Conservation (phyloP, 2,797 vertebrate genomes). For the Tamandua tetradactyla region DNA sequence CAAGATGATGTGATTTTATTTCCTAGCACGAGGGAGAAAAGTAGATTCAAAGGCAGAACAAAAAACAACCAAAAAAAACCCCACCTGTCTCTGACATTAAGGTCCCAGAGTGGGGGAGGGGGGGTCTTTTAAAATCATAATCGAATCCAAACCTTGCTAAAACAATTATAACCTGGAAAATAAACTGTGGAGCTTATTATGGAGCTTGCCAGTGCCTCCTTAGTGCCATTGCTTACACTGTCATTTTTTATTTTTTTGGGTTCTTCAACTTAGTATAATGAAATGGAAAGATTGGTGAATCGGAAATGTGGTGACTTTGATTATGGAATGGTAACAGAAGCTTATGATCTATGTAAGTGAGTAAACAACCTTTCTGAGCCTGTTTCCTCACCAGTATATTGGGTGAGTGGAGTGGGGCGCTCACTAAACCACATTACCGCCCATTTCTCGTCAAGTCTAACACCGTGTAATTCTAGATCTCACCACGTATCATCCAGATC, state of each 20-base stretch:
- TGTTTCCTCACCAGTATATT: constrained; percentile 9
- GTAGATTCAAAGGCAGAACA: no score
- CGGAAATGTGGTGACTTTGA: background rate
- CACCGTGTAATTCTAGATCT: background rate
- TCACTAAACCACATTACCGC: background rate
- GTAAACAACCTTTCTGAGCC: background rate
- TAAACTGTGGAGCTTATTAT: background rate
- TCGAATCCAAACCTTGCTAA: background rate
- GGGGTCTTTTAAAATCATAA: background rate
- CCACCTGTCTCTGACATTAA: no score
- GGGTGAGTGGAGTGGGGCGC: background rate
- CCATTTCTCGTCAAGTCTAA: background rate
- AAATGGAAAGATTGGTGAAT: background rate
- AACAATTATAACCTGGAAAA: background rate
- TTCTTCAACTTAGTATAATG: background rate
- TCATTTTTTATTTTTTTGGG: background rate
- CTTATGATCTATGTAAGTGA: background rate
- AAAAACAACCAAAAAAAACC: no score
- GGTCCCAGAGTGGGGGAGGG: no score
- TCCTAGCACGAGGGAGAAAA: no score
- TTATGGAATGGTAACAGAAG: background rate
- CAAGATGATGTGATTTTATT: background rate
- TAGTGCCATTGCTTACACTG: background rate
- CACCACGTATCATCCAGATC: background rate
- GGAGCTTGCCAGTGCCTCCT: background rate